phyloP scores from a whole-genome alignment of 53 echinoderm and acorn worm genomes.

The Temnopleurus reevesii region DNA sequence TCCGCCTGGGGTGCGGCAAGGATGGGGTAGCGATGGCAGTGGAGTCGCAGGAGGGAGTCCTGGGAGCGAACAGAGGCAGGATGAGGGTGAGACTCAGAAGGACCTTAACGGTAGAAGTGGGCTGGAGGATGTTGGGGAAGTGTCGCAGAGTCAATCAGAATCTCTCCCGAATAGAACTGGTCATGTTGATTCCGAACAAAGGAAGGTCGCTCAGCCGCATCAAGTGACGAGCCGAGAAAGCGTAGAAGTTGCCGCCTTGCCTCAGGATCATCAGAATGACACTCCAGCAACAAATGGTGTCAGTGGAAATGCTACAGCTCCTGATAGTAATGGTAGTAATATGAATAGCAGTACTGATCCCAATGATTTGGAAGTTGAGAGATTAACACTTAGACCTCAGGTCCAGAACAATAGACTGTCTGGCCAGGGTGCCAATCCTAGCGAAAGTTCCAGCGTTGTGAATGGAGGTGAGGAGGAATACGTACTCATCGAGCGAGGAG shows the following conservation, averaged over 20 bases:
- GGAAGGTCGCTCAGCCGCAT: neutral
- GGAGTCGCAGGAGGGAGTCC: neutral
- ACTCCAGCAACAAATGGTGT: neutral
- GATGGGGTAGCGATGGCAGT: neutral
- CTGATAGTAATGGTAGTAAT: conserved; percentile 17
- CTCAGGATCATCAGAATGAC: conserved; percentile 18
- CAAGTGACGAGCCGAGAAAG: neutral
- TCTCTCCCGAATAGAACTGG: conserved; percentile 40
- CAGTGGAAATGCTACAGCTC: neutral
- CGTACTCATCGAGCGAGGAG: conserved; percentile 86
- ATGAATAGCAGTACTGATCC: conserved; percentile 53
- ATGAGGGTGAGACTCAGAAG: neutral
- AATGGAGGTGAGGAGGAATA: conserved; percentile 61
- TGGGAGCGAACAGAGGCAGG: neutral
- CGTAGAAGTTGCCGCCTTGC: neutral
- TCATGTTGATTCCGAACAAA: neutral
- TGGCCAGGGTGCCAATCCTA: neutral
- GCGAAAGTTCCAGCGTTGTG: neutral
- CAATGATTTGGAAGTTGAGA: conserved; percentile 77
- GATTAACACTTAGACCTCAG: conserved; percentile 60
- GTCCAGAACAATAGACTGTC: neutral
- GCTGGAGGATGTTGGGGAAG: neutral
- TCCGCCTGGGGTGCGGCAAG: neutral
- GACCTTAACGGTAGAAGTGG: neutral
- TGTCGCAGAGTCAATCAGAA: neutral